Evolutionary conservation across 2,888 invertebrate genomes (phyloP).

Genomic region (Trichopoda pennipes): DNA sequence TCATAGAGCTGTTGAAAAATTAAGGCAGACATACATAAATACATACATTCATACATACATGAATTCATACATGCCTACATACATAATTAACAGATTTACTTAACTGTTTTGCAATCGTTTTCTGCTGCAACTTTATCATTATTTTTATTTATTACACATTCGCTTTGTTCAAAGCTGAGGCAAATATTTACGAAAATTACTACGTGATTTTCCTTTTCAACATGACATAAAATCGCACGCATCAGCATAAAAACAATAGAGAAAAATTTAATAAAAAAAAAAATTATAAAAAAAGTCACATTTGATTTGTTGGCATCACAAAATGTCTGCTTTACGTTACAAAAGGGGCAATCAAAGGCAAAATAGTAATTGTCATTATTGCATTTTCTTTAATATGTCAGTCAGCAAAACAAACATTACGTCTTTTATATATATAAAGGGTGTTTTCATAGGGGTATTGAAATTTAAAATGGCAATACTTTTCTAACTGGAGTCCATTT

Average conservation of each 20-base stretch:
- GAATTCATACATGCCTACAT: slow-evolving; percentile 12
- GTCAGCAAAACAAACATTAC: not conserved
- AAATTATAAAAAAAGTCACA: slow-evolving; percentile 11
- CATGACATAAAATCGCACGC: not conserved
- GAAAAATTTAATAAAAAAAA: slow-evolving; percentile 24
- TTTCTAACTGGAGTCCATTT: too few relatives aligned
- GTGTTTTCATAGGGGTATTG: too few relatives aligned
- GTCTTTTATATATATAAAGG: too few relatives aligned
- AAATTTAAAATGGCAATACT: too few relatives aligned
- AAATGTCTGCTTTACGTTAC: slow-evolving; percentile 11
- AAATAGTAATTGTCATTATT: not conserved
- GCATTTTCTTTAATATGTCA: not conserved
- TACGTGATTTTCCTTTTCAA: slow-evolving; percentile 43
- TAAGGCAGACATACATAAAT: too few relatives aligned
- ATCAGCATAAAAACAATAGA: not conserved
- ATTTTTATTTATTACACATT: slow-evolving; percentile 22
- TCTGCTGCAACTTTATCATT: slow-evolving; percentile 28
- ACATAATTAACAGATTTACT: slow-evolving; percentile 30
- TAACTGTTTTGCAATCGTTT: slow-evolving; percentile 35
- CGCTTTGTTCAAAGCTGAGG: slow-evolving; percentile 30
- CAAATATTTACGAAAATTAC: slow-evolving; percentile 49
- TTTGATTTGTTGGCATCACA: slow-evolving; percentile 17
- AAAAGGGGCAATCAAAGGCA: not conserved
- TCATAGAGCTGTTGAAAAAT: slow-evolving; percentile 27
- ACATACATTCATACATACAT: slow-evolving; percentile 13